Base-by-base conservation (phyloP, 2,797 vertebrate genomes). In the Muscicapa striata region DNA sequence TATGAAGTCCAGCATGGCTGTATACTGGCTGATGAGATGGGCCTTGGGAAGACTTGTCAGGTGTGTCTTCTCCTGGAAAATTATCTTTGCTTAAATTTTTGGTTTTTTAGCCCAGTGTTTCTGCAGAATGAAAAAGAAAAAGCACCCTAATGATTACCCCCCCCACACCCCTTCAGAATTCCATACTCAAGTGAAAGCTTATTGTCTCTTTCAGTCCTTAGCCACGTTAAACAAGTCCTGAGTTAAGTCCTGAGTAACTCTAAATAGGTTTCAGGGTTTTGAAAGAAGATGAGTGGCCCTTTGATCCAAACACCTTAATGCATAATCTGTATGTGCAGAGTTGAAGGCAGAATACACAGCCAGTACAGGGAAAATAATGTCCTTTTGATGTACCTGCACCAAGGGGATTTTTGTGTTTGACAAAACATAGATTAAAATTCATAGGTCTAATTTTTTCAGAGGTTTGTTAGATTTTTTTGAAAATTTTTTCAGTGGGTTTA, bases 31-130 rank as follows among this genome's bases (percentile, higher is more conserved):
- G 99, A 99, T 69, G 99, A 99, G 97, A 99, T 99, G 99, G 99
- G 99, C 72, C 97, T 99, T 89, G 99, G 99, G 4, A 99, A 99
- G 97, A 99, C 99, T 87, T 99, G 99, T 81, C 99, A 99, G 98
- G 99, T 99, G 81, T 79, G 54, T 82, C 41, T 38, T 64, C 41
- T 23, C 72, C 22, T 73, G 58, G 55, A 74, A 91, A 88, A 78
- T 45, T 0, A 55, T 63, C 3, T 84, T 69, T 78, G 16, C 30
- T 17, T 61, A 43, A 48, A 5, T 32, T 48, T 51, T 43, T 4
- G 8, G 5, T 3, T 1, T 62, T 77, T 77, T 89, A 73, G 24
- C 49, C 9, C 18, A 38, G 2, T 73, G 4, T 63, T 90, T 68
- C 18, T 57, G 10, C 57, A 83, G 12, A 45, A 52, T 20, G 20